Evolutionary conservation across 1,140 invertebrate genomes (phyloP).

Genomic region (Archegozetes longisetosus): DNA sequence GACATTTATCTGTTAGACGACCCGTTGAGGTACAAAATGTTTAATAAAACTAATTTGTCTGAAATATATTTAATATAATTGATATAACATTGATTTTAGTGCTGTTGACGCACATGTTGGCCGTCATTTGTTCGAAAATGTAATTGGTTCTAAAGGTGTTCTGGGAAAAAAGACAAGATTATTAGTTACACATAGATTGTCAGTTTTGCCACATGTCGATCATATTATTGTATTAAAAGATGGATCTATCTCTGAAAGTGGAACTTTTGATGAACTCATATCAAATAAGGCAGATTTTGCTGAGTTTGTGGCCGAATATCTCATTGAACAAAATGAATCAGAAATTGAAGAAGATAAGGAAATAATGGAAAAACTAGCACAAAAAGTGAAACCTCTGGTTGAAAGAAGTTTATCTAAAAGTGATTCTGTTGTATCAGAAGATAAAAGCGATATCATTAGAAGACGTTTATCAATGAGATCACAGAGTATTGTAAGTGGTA

Average conservation of each 20-base stretch:
- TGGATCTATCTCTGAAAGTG: constrained; percentile 35
- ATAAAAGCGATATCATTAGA: too few species aligned
- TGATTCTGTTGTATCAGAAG: too few species aligned
- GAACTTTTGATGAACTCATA: constrained; percentile 32
- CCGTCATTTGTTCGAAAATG: constrained; percentile 85
- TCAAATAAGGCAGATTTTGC: constrained; percentile 27
- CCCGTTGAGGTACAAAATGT: constrained; percentile 22
- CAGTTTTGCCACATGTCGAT: constrained; percentile 66
- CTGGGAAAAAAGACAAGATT: constrained; percentile 45
- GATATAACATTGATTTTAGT: constrained; percentile 20
- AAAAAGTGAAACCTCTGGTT: not conserved
- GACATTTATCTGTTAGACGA: constrained; percentile 32
- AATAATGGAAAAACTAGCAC: not conserved
- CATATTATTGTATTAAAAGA: constrained; percentile 69
- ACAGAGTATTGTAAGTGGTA: constrained; percentile 11
- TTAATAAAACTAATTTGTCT: not conserved
- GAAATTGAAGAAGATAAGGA: not conserved
- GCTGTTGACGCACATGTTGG: constrained; percentile 89
- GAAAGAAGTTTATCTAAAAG: not conserved
- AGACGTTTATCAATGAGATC: not conserved
- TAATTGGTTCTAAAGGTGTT: constrained; percentile 59
- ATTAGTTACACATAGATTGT: constrained; percentile 23
- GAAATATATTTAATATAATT: too few species aligned
- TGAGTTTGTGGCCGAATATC: constrained; percentile 40
- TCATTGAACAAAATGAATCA: constrained; percentile 31